Conservation (phyloP, 2,888 invertebrate species). For the Chesias legatella region DNA sequence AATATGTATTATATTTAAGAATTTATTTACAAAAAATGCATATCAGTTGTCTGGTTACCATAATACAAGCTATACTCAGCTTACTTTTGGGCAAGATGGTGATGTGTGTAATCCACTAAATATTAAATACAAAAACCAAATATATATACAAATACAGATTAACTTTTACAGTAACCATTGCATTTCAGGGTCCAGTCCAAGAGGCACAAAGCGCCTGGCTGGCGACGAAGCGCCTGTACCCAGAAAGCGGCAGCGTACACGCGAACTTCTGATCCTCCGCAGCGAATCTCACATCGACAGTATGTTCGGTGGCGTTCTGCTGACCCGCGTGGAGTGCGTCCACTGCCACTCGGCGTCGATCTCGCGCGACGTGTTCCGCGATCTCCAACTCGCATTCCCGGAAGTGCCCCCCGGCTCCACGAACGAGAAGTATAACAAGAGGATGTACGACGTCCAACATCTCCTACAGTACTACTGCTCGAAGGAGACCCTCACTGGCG, state of each 20-base stretch:
- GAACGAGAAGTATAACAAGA: too few relatives aligned
- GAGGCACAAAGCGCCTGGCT: conserved; percentile 38
- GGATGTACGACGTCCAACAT: conserved; percentile 85
- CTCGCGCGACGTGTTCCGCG: conserved; percentile 89
- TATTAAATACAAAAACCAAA: too few relatives aligned
- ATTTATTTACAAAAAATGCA: too few relatives aligned
- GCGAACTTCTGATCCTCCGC: conserved; percentile 39
- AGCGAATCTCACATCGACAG: conserved; percentile 79
- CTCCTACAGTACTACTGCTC: conserved; percentile 89
- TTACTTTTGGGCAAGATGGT: too few relatives aligned
- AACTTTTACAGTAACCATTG: background rate
- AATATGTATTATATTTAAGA: too few relatives aligned
- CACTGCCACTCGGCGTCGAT: conserved; percentile 86
- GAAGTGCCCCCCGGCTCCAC: conserved; percentile 67
- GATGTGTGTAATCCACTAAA: too few relatives aligned
- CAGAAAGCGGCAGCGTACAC: conserved; percentile 48
- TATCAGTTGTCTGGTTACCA: too few relatives aligned
- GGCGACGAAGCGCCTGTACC: conserved; percentile 28
- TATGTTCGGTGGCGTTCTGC: conserved; percentile 88
- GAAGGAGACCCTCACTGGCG: conserved; percentile 88
- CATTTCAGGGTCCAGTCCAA: conserved; percentile 45
- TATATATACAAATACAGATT: too few relatives aligned
- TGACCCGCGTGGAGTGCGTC: conserved; percentile 87
- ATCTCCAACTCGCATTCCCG: conserved; percentile 89
- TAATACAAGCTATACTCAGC: too few relatives aligned